Evolutionary conservation across 2,797 vertebrate genomes (phyloP), one percentile per base, ranked within the genome.

Genomic region (Clarias fuscus): DNA sequence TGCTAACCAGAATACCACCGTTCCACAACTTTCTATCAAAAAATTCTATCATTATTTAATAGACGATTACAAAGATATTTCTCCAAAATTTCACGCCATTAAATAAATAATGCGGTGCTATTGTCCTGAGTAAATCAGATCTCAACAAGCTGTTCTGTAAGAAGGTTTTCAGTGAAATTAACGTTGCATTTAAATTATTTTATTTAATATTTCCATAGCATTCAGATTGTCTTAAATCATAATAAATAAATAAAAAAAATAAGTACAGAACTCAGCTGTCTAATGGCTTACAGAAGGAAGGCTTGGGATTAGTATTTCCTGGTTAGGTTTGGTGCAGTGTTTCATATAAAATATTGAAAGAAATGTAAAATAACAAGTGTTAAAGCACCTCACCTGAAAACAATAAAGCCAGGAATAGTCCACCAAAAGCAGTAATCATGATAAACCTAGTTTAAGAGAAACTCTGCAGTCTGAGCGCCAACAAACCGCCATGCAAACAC

Each of bases 391-490:
- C 89, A 89, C 91, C 94, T 95, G 88, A 78, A 27, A 84, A 24
- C 84, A 67, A 80, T 17, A 87, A 37, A 30, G 68, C 37, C 53
- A 88, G 18, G 20, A 91, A 1, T 58, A 93, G 43, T 58, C 88
- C 85, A 18, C 84, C 85, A 56, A 91, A 59, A 56, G 87, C 33
- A 18, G 86, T 77, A 62, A 5, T 64, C 94, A 95, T 95, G 43
- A 20, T 85, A n/a, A 13, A 40, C n/a, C 40, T 10, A 4, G 15
- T 72, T 76, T 79, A 27, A 27, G 30, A 58, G 73, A 59, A 53
- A 53, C 2, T 56, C 30, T 59, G 62, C 64, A 85, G 33, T 77
- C 22, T 37, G 7, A 59, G 20, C 58, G 5, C 37, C 40, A 56
- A 58, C 22, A 72, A 87, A 65, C 43, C 62, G 81, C 86, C 78